Conservation (phyloP, 2,888 invertebrate genomes). For the Drosophila meridionalis region DNA sequence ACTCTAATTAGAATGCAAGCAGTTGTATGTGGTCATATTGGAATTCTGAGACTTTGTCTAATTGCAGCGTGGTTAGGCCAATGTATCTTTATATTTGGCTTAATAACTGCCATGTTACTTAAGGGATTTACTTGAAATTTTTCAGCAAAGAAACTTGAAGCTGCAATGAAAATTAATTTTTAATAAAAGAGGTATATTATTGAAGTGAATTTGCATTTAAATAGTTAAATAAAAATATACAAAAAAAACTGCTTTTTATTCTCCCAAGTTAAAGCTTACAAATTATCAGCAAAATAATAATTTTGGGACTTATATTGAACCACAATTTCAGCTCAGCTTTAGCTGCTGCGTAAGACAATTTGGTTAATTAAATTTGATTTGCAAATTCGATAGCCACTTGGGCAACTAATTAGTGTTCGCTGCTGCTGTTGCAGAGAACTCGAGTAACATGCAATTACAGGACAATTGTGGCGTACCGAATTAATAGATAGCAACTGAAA, state of each 20-base stretch:
- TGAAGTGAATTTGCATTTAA: not conserved
- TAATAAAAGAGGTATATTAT: not conserved
- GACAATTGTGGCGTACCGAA: slow-evolving; percentile 12
- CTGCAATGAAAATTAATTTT: not conserved
- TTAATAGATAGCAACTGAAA: slow-evolving; percentile 18
- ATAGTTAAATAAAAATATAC: not conserved
- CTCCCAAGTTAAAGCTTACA: not conserved
- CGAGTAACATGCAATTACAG: slow-evolving; percentile 21
- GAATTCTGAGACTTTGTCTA: not conserved
- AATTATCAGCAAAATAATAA: not conserved
- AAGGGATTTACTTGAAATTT: not conserved
- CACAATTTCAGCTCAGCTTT: not conserved
- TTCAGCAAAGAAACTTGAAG: not conserved
- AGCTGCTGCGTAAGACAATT: slow-evolving; percentile 22
- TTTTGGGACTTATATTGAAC: not conserved
- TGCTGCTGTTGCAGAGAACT: not conserved
- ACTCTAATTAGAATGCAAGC: not conserved
- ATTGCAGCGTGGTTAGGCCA: not conserved
- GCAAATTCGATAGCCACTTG: slow-evolving; percentile 29
- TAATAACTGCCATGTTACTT: not conserved
- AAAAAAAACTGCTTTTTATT: not conserved
- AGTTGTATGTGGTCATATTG: not conserved
- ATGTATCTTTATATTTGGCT: not conserved
- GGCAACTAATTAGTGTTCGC: slow-evolving; percentile 36
- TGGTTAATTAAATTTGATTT: slow-evolving; percentile 26